Percentiles rank a stretch among this genome's conserved stretches.
These are phyloP conservation scores for Cremastinae sp. DNA, from an alignment of 2,888 invertebrate species.

Conservation along the genomic window DNA sequence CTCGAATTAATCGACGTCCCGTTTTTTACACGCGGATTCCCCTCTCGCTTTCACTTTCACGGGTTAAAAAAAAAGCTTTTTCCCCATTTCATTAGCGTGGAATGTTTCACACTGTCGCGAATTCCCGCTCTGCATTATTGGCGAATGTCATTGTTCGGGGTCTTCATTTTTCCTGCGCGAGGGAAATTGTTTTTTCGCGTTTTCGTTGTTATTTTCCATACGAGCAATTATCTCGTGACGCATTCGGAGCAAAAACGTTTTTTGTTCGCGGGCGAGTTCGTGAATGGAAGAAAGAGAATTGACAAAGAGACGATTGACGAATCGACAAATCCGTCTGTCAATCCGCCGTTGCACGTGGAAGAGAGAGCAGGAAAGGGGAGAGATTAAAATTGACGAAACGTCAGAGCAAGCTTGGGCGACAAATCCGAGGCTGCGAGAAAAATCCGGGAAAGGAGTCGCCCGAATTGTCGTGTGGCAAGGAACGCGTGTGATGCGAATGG, in stretches of 20 bases:
- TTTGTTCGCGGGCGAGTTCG: neutral
- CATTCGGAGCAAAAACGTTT: neutral
- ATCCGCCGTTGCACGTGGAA: no score
- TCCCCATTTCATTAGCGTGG: constrained; percentile 59
- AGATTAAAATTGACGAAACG: neutral
- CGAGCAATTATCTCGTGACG: neutral
- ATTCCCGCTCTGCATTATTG: constrained; percentile 34
- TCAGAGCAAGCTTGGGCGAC: constrained; percentile 14
- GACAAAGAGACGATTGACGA: no score
- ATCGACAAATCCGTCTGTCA: no score
- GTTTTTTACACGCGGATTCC: constrained; percentile 19
- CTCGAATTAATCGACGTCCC: constrained; percentile 33
- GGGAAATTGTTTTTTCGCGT: neutral
- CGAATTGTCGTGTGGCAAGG: constrained; percentile 54
- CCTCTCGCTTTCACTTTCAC: constrained; percentile 41
- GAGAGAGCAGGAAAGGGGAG: no score
- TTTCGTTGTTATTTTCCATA: constrained; percentile 4
- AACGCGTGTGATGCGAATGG: constrained; percentile 59
- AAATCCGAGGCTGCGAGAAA: constrained; percentile 13
- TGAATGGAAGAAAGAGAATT: no score
- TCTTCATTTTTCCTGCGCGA: neutral
- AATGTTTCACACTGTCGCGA: constrained; percentile 54
- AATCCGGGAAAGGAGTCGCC: constrained; percentile 40
- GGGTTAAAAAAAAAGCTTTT: constrained; percentile 46
- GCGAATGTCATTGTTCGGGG: constrained; percentile 20